Evolutionary conservation across 2,888 invertebrate genomes (phyloP), one percentile per base, ranked within the genome.

Genomic region (Alloscopus bannaensis): DNA sequence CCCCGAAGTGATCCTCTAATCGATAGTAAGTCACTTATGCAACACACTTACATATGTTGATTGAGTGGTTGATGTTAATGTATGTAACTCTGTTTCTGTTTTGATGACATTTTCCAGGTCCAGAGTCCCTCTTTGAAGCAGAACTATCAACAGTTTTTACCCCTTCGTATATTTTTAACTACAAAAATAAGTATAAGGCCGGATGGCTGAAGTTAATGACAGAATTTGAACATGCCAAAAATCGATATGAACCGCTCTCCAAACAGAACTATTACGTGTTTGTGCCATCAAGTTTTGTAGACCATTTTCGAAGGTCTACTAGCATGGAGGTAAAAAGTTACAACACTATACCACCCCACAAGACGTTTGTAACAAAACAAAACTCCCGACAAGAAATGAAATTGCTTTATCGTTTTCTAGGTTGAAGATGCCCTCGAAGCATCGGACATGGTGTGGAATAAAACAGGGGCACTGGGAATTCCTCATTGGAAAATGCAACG

Each of bases 131-230:
- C 16, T 85, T 85, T 71, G 85, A 83, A 60, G 65, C 75, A n/a
- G 78, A 81, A 20, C 78, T 85, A 6, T 77, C 82, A 18, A 47
- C 79, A 42, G 76, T 84, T 18, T 85, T 86, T 47, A 82, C 84
- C 22, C 83, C 83, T 8, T 81, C 82, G 8, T 86, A 81, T 60
- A 84, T 86, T 60, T 81, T 85, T 55, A 84, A 84, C 70, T 86
- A 85, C 72, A 83, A 85, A 65, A 82, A 81, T 24, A 83, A 84
- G 69, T 84, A 83, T 59, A 81, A 83, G 60, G 84, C 84, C 36
- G 84, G 84, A 8, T 86, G 86, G 86, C 80, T 86, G 18, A 81
- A 84, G 57, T 59, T 86, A 28, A 80, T 83, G 80, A 84, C 77
- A 77, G 83, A 82, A 78, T 85, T 84, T 62, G 85, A 84, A 57